Evolutionary conservation across 2,888 invertebrate species (phyloP).

Genomic region (Lordiphosa fenestrarum): DNA sequence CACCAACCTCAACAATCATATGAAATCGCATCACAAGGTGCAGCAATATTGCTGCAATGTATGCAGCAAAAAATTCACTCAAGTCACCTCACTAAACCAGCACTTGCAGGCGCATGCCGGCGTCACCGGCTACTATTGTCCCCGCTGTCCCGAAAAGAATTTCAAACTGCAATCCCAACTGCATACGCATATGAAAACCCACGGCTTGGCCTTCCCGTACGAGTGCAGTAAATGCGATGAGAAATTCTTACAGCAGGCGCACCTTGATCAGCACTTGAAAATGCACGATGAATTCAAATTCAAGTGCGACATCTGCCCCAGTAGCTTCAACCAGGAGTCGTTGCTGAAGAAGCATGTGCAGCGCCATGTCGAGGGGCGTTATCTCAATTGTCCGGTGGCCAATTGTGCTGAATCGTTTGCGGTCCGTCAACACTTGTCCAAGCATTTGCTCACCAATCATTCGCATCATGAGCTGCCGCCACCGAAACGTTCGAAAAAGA

Average conservation of each 20-base stretch:
- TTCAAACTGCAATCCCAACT: conserved; percentile 80
- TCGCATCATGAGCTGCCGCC: conserved; percentile 80
- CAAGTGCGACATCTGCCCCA: conserved; percentile 80
- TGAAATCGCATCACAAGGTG: conserved; percentile 81
- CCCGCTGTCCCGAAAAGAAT: conserved; percentile 80
- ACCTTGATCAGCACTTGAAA: conserved; percentile 80
- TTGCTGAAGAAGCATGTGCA: conserved; percentile 80
- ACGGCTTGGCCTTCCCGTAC: conserved; percentile 79
- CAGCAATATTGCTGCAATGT: conserved; percentile 81
- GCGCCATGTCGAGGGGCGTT: conserved; percentile 80
- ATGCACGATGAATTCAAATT: conserved; percentile 81
- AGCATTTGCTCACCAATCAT: conserved; percentile 80
- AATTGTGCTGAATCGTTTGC: conserved; percentile 80
- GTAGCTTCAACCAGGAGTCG: conserved; percentile 80
- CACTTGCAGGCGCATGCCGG: conserved; percentile 80
- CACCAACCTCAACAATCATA: conserved; percentile 80
- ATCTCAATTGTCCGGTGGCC: conserved; percentile 79
- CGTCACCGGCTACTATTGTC: conserved; percentile 80
- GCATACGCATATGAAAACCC: conserved; percentile 80
- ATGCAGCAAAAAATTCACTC: conserved; percentile 80
- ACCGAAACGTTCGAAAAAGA: conserved; percentile 79
- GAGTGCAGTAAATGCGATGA: conserved; percentile 80
- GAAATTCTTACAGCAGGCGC: conserved; percentile 80
- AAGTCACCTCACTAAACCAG: conserved; percentile 80
- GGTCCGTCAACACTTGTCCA: conserved; percentile 80